phyloP scores from a whole-genome alignment of 2,888 invertebrate genomes.

The Acrocera orbiculus region DNA sequence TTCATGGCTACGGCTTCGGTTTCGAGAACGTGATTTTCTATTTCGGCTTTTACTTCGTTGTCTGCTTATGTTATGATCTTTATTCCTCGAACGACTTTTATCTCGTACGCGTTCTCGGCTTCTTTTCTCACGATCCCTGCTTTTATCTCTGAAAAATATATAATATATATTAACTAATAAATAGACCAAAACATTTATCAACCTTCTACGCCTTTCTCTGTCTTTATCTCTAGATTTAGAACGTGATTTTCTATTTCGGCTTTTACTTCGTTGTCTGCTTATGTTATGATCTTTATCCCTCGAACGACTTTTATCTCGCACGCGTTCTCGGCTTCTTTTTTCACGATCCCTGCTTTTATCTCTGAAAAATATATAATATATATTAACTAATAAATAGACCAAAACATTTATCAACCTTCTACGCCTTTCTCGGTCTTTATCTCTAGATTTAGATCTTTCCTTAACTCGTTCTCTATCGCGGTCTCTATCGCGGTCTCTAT shows the following conservation, averaged over 20 bases:
- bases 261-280: too few species aligned
- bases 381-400: not conserved
- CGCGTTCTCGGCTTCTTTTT: constrained; percentile 24
- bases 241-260: too few species aligned
- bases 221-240: too few species aligned
- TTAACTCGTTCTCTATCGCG: constrained; percentile 18
- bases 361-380: not conserved
- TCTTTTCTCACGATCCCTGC: constrained; percentile 15
- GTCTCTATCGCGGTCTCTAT: constrained; percentile 26
- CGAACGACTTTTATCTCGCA: constrained; percentile 10
- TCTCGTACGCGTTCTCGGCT: constrained; percentile 15
- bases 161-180: too few species aligned
- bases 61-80: constrained; percentile 1
- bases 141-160: too few species aligned
- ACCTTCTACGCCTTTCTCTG: too few species aligned
- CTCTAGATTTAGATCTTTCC: constrained; percentile 18
- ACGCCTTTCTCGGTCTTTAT: constrained; percentile 19
- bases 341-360: constrained; percentile 12
- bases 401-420: constrained; percentile 12
- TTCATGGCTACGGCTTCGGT: constrained; percentile 5
- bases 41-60: constrained; percentile 11
- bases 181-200: too few species aligned
- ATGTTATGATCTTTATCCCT: constrained; percentile 15
- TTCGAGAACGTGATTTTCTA: constrained; percentile 4
- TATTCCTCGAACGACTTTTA: constrained; percentile 13